Percentiles rank a stretch among this genome's conserved stretches.
Evolutionary conservation across 2,113 vertebrate genomes (phyloP).

Genomic region (Sminthopsis crassicaudata): DNA sequence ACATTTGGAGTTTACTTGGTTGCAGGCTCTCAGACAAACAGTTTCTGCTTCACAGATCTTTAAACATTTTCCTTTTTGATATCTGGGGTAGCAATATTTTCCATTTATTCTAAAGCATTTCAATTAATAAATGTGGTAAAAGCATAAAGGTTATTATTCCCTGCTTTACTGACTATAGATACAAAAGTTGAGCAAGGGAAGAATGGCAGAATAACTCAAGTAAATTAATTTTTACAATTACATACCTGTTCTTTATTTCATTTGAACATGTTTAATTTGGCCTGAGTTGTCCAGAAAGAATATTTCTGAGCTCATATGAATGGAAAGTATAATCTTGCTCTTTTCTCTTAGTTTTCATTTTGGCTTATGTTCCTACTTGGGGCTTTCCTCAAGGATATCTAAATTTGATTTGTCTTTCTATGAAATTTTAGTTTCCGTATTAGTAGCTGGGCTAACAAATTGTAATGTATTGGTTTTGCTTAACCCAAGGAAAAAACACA

Average conservation of each 20-base stretch:
- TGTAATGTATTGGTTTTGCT: background rate
- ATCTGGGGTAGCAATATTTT: constrained; percentile 69
- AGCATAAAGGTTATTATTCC: constrained; percentile 43
- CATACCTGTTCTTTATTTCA: background rate
- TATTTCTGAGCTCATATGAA: background rate
- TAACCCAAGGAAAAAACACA: background rate
- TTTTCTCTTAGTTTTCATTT: background rate
- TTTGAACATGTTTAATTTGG: background rate
- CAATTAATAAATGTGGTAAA: constrained; percentile 67
- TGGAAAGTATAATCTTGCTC: background rate
- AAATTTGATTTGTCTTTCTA: background rate
- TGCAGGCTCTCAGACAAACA: background rate
- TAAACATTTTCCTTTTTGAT: constrained; percentile 61
- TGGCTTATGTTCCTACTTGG: background rate
- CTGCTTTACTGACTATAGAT: constrained; percentile 41
- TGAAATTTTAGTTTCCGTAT: background rate
- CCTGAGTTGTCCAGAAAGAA: background rate
- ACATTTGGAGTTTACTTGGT: constrained; percentile 18
- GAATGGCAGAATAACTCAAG: constrained; percentile 53
- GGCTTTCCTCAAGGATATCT: background rate
- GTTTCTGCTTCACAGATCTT: constrained; percentile 9
- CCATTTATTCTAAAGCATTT: constrained; percentile 68
- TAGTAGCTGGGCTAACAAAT: background rate
- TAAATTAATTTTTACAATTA: constrained; percentile 23
- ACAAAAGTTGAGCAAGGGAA: constrained; percentile 61